Percentiles rank a stretch among this genome's conserved stretches.
These are phyloP conservation scores for Porites cylindrica DNA, from an alignment of 92 coral and sea anemone genomes.

Conservation along the genomic window DNA sequence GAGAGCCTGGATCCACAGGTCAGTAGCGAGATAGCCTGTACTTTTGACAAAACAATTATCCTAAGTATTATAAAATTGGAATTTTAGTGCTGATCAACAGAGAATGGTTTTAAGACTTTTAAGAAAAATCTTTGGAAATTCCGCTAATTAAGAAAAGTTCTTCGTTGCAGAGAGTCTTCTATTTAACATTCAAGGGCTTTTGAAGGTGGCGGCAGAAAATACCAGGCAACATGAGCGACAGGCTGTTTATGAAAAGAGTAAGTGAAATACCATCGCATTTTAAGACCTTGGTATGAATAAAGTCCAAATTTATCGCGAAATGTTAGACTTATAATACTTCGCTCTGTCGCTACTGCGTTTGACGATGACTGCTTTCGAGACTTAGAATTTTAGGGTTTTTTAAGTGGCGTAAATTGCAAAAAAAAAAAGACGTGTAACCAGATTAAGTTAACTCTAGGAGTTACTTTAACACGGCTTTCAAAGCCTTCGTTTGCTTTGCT, in stretches of 20 bases:
- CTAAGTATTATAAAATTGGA: too few relatives aligned
- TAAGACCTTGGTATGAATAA: not conserved
- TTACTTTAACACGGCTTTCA: too few relatives aligned
- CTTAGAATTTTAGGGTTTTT: too few relatives aligned
- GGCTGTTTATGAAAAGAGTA: slow-evolving; percentile 91
- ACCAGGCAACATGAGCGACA: slow-evolving; percentile 93
- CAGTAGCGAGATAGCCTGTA: not conserved
- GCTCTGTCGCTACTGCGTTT: not conserved
- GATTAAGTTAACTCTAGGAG: too few relatives aligned
- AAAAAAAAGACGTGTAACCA: too few relatives aligned
- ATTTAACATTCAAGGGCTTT: slow-evolving; percentile 92
- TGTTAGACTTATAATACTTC: too few relatives aligned
- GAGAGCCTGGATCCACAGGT: slow-evolving; percentile 74
- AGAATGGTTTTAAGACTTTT: too few relatives aligned
- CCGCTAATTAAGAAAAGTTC: not conserved
- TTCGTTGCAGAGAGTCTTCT: slow-evolving; percentile 78
- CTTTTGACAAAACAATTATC: not conserved
- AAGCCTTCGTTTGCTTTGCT: too few relatives aligned
- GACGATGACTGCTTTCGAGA: too few relatives aligned
- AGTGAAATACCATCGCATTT: not conserved
- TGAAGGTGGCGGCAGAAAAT: slow-evolving; percentile 95
- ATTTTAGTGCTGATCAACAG: too few relatives aligned
- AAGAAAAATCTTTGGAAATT: too few relatives aligned
- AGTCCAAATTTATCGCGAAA: not conserved
- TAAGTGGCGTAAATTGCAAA: too few relatives aligned